Base-by-base conservation (phyloP, 1,140 invertebrate species). In the Caenorhabditis briggsae region DNA sequence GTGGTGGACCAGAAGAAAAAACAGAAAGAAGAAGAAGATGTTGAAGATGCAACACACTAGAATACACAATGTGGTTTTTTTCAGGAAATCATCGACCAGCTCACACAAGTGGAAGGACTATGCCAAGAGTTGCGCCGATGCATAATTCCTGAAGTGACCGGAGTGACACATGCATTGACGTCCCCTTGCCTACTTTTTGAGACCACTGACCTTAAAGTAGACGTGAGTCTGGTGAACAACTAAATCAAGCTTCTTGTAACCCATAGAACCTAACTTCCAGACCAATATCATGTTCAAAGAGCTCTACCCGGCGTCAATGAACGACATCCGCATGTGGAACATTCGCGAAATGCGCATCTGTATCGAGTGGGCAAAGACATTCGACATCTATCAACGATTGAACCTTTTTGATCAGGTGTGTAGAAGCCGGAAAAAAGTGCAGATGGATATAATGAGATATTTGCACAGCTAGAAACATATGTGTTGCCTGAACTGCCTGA, bases 261-360 rank as follows among this genome's bases (percentile, higher is more conserved):
- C 53, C 58, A 43, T 58, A 5, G 12, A 61, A 50, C 58, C 58
- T 58, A 3, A 78, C 91, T 92, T 90, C 33, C 59, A 91, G 91
- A 86, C 86, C 11, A 84, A 86, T 25, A 92, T 92, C 0, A 82
- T 88, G 8, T 92, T 89, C 88, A 91, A 92, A 86, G 92, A 92
- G 33, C 88, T 89, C 25, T 92, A 92, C 85, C 91, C 91, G 14
- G 91, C 91, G 23, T 91, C 91, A 0, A 92, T 92, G 91, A 90
- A 91, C 55, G 91, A 92, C 90, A 92, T 92, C 83, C 91, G 91
- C 74, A 92, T 92, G 89, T 92, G 91, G 91, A 92, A 92, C 83
- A 92, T 92, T 65, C 86, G 91, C 7, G 91, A 92, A 83, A 87
- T 92, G 65, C 87, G 91, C 41, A 88, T 92, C 9, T 92, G 91